Evolutionary conservation across 2,113 vertebrate species (phyloP).

Genomic region (Trichomycterus rosablanca): DNA sequence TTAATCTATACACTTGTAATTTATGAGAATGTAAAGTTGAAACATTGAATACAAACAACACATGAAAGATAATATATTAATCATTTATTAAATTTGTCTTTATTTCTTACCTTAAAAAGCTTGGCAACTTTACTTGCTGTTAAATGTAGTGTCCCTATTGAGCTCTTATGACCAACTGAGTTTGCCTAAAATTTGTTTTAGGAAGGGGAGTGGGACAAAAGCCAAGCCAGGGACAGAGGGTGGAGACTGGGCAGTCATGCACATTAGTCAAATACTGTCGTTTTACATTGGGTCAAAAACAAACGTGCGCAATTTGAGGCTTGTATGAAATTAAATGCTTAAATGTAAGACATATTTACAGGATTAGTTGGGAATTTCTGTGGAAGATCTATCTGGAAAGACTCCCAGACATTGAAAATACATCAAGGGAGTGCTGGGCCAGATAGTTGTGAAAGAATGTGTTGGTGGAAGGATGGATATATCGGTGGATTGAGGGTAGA

Average conservation of each 20-base stretch:
- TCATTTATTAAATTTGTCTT: constrained; percentile 12
- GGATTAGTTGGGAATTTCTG: too few relatives aligned
- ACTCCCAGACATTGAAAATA: too few relatives aligned
- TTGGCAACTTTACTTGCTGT: constrained; percentile 31
- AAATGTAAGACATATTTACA: too few relatives aligned
- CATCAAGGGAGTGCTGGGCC: too few relatives aligned
- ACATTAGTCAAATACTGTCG: constrained; percentile 20
- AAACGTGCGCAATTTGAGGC: background rate
- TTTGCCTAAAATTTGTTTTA: constrained; percentile 76
- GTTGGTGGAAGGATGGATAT: constrained; percentile 43
- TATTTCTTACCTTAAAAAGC: constrained; percentile 53
- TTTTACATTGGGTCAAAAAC: background rate
- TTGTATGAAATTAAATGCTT: too few relatives aligned
- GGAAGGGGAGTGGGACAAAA: constrained; percentile 15
- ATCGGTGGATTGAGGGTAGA: constrained; percentile 49
- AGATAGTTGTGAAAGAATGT: too few relatives aligned
- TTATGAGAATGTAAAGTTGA: background rate
- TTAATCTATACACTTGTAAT: background rate
- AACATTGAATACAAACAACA: background rate
- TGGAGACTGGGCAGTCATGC: constrained; percentile 21
- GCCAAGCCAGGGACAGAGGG: constrained; percentile 41
- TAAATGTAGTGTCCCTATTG: constrained; percentile 48
- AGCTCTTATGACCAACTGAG: constrained; percentile 61
- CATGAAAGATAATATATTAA: constrained; percentile 19
- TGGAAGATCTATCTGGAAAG: background rate